These are phyloP conservation scores for Pipra filicauda DNA, from an alignment of 2,113 vertebrate species.

Conservation along the genomic window DNA sequence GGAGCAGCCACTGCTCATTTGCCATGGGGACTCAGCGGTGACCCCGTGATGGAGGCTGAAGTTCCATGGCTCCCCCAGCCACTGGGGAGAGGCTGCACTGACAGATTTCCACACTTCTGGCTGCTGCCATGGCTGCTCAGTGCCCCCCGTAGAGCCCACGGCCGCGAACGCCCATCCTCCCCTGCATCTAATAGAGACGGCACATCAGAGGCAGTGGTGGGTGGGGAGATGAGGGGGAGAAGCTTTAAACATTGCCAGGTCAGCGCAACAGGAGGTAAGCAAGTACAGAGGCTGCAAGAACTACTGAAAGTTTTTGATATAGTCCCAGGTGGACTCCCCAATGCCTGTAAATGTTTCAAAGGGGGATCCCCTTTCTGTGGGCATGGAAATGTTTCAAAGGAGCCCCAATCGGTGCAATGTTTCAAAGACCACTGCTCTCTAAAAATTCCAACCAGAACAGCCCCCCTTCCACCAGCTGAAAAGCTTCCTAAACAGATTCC, in stretches of 20 bases:
- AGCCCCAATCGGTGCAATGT: not conserved
- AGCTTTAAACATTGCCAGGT: conserved; percentile 37
- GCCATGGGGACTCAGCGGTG: rapidly evolving
- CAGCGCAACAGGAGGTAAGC: conserved; percentile 33
- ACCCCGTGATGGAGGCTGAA: not conserved
- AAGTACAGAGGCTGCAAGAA: conserved; percentile 39
- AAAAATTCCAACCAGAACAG: not conserved
- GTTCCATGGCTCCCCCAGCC: not conserved
- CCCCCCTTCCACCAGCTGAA: not conserved
- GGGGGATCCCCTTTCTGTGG: conserved; percentile 9
- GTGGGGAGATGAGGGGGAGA: not conserved
- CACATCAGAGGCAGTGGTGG: conserved; percentile 4
- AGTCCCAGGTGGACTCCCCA: conserved; percentile 40
- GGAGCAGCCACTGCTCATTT: not conserved
- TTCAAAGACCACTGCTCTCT: conserved; percentile 46
- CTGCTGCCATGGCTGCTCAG: not conserved
- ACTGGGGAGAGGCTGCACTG: not conserved
- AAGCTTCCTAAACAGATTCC: conserved; percentile 48
- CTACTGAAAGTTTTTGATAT: conserved; percentile 43
- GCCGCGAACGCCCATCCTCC: not conserved
- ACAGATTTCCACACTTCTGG: not conserved
- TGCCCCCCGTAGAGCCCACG: not conserved
- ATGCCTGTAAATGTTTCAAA: conserved; percentile 50
- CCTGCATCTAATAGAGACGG: not conserved
- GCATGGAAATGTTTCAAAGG: conserved; percentile 58